Percentiles rank a stretch among this genome's conserved stretches.
phyloP scores from a whole-genome alignment of 2,888 invertebrate species.

The Fragum whitleyi region DNA sequence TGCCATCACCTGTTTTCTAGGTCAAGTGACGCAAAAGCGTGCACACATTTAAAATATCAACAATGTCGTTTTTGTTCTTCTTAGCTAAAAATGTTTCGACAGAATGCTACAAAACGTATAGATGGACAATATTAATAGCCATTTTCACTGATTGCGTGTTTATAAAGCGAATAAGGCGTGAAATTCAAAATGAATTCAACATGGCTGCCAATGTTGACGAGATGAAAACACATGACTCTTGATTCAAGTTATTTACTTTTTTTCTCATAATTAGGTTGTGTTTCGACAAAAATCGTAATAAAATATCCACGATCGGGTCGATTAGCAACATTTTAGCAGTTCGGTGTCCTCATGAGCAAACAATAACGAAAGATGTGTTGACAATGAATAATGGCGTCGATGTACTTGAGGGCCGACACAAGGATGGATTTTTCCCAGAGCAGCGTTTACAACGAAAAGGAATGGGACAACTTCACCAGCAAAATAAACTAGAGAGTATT shows the following conservation, averaged over 20 bases:
- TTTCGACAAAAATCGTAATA: too few relatives aligned
- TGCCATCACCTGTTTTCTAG: slow-evolving; percentile 40
- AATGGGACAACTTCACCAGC: too few relatives aligned
- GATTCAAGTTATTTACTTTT: too few relatives aligned
- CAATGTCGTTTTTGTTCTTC: too few relatives aligned
- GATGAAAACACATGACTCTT: slow-evolving; percentile 1
- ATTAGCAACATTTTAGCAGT: too few relatives aligned
- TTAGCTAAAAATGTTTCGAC: too few relatives aligned
- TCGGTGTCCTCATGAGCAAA: too few relatives aligned
- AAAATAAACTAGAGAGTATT: too few relatives aligned
- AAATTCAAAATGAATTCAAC: slow-evolving; percentile 45
- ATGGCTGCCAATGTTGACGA: slow-evolving; percentile 46
- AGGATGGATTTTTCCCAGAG: background rate
- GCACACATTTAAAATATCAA: slow-evolving; percentile 7
- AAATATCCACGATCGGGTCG: too few relatives aligned
- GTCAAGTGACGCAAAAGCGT: slow-evolving; percentile 70
- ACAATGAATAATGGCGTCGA: slow-evolving; percentile 35
- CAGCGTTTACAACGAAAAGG: too few relatives aligned
- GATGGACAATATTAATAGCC: background rate
- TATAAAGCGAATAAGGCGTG: background rate
- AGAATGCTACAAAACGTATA: too few relatives aligned
- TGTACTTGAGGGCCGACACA: slow-evolving; percentile 24
- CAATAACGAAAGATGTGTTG: background rate
- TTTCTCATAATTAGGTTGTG: too few relatives aligned
- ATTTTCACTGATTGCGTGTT: background rate